Base-by-base conservation (phyloP, 2,113 vertebrate species). In the Aepyceros melampus region DNA sequence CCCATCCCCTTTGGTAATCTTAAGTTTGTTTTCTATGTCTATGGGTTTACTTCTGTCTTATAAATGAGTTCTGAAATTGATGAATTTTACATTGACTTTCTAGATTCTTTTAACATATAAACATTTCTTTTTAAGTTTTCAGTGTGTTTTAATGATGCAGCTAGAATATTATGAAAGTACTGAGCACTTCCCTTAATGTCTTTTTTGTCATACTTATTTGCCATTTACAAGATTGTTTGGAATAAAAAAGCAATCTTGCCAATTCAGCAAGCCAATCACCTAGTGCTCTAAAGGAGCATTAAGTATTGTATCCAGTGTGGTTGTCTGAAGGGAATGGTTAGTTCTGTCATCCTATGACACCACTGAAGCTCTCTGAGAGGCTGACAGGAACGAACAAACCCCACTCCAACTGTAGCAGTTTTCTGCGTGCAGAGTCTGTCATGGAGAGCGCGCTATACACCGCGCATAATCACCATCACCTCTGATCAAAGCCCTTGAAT, bases 141-240 rank as follows among this genome's bases (percentile, higher is more conserved):
- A 3, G 4, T 47, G 16, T 91, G 33, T 55, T 96, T 93, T 36
- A 87, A 93, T 31, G 49, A 49, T 27, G 27, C 16, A 43, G 25
- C 11, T 53, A 79, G 40, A 90, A 40, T 53, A 51, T 60, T 60
- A 92, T 21, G 43, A 45, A 91, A 93, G 31, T 62, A 33, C 31
- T 49, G 55, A 3, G 10, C 27, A 29, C 56, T 94, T 89, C 31
- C 43, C 29, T 33, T 43, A n/a, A 27, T 76, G 29, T 31, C 2
- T 14, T 79, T 5, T 64, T 95, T 53, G 62, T 79, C 31, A 47
- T 12, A 47, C 2, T 14, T 87, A 23, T 31, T 84, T 97, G 45
- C 81, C 58, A 86, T 60, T 76, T 86, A 64, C 19, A 6, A 95
- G 87, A 53, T 43, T 40, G 14, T 94, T 86, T 94, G 53, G 67